Conservation (phyloP, 2,888 invertebrate genomes). For the Achlya flavicornis region DNA sequence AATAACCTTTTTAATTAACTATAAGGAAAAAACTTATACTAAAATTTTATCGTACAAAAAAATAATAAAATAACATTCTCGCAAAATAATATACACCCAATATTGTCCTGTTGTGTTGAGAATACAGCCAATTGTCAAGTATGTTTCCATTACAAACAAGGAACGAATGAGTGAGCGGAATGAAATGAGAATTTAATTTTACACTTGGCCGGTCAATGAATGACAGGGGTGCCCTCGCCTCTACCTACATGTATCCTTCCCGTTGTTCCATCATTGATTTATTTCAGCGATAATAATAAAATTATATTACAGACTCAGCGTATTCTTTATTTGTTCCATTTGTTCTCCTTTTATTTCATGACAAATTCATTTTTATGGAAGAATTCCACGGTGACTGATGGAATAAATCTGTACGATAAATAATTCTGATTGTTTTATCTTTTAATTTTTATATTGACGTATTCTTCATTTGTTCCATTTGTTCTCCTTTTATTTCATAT, state of each 20-base stretch:
- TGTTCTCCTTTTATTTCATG: constrained; percentile 1
- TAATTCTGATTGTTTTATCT: too few species aligned
- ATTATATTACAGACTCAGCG: not conserved
- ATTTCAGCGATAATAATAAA: constrained; percentile 8
- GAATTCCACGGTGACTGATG: not conserved
- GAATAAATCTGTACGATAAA: not conserved
- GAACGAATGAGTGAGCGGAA: constrained; percentile 32
- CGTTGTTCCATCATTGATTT: constrained; percentile 6
- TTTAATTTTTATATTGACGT: too few species aligned
- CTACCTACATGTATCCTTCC: constrained; percentile 22
- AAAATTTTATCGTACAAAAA: too few species aligned
- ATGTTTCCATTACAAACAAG: constrained; percentile 36
- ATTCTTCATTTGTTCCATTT: constrained; percentile 7
- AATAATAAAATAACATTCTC: not conserved
- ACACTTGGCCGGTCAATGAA: constrained; percentile 56
- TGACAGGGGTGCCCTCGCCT: constrained; percentile 47
- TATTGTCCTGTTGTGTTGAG: constrained; percentile 2
- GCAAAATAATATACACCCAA: not conserved
- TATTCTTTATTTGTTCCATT: constrained; percentile 2
- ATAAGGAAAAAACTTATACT: too few species aligned
- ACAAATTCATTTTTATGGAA: constrained; percentile 6
- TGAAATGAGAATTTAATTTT: constrained; percentile 63
- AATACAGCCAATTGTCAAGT: constrained; percentile 27
- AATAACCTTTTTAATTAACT: too few species aligned
- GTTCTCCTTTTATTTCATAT: not conserved